Evolutionary conservation across 2,888 invertebrate genomes (phyloP).

Genomic region (Drosophila vallismaia): DNA sequence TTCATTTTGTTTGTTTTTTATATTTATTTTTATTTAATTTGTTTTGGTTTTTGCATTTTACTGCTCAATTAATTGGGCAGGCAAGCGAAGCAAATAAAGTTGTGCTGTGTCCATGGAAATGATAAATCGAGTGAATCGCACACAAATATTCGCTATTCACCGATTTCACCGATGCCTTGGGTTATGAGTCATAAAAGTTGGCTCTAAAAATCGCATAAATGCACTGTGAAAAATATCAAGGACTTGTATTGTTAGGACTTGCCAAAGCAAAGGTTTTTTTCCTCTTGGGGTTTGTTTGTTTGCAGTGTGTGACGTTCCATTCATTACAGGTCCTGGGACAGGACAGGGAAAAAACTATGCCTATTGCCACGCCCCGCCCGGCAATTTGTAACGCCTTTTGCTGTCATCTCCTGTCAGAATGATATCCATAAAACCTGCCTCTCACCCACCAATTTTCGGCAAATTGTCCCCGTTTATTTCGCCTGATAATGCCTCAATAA

Average conservation of each 20-base stretch:
- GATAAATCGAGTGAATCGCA: constrained; percentile 37
- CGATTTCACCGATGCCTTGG: constrained; percentile 44
- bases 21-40: constrained; percentile 51
- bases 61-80: constrained; percentile 58
- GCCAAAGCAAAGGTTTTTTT: too few species aligned
- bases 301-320: constrained; percentile 39
- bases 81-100: constrained; percentile 32
- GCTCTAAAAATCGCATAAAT: constrained; percentile 34
- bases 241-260: not conserved
- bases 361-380: constrained; percentile 45
- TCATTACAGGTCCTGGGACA: constrained; percentile 53
- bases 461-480: constrained; percentile 77
- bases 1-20: constrained; percentile 1
- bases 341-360: constrained; percentile 52
- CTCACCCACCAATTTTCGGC: constrained; percentile 43
- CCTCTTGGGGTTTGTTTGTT: not conserved
- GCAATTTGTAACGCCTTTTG: constrained; percentile 57
- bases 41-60: constrained; percentile 52
- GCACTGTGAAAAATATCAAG: constrained; percentile 31
- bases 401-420: constrained; percentile 41
- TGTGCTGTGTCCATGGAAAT: constrained; percentile 21
- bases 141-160: constrained; percentile 57
- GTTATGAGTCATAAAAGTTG: constrained; percentile 69
- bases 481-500: constrained; percentile 74
- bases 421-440: constrained; percentile 56